Evolutionary conservation across 1,140 invertebrate genomes (phyloP).

Genomic region (Temnothorax longispinosus): DNA sequence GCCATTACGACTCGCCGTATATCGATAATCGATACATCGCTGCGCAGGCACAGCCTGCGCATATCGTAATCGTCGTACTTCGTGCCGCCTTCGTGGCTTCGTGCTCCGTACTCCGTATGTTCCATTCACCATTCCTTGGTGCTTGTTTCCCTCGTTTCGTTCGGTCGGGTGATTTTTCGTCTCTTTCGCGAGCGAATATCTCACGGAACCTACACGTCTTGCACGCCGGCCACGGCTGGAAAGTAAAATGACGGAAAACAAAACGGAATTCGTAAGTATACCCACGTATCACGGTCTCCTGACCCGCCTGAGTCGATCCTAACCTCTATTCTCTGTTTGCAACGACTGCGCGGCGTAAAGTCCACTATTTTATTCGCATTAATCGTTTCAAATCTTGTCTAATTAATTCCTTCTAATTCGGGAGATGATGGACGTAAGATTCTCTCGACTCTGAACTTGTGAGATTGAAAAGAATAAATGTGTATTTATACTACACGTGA

Average conservation of each 20-base stretch:
- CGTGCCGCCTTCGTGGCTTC: too few relatives aligned
- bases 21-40: constrained; percentile 24
- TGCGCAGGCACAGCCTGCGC: not conserved
- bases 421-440: not conserved
- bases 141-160: not conserved
- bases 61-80: not conserved
- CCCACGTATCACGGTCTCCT: not conserved
- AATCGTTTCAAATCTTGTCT: not conserved
- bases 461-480: not conserved
- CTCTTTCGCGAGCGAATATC: not conserved
- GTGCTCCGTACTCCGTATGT: not conserved
- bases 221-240: not conserved
- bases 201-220: not conserved
- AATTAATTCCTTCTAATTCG: not conserved
- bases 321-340: constrained; percentile 65
- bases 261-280: constrained; percentile 78
- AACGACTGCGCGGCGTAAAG: not conserved
- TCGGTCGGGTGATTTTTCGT: not conserved
- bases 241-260: constrained; percentile 75
- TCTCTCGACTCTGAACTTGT: not conserved
- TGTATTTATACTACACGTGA: not conserved
- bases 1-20: not conserved
- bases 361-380: not conserved
- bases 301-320: not conserved
- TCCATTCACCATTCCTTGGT: not conserved